Base-by-base conservation (phyloP, 2,113 vertebrate genomes). In the Ramphastos sulfuratus region DNA sequence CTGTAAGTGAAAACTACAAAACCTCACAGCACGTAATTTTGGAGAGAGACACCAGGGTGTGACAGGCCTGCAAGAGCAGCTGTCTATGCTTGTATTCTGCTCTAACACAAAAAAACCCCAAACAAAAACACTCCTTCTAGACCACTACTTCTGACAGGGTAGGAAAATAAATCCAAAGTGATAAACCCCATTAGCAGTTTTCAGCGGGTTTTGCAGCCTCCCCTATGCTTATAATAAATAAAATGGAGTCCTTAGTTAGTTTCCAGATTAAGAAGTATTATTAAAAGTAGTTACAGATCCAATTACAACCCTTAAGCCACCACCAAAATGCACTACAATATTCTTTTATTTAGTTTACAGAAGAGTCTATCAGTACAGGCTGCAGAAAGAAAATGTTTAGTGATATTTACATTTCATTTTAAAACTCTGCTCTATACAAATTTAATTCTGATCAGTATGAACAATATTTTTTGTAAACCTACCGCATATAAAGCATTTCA, bases 401-500 rank as follows among this genome's bases (percentile, higher is more conserved):
- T 99, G 98, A 98, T 99, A 99, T 99, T 98, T 99, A 99, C 99
- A 99, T 97, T 98, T 97, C 96, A 96, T 98, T 99, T 98, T 98
- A 98, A 99, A 99, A 99, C 97, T 98, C 96, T 98, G 98, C 97
- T 98, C 98, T 99, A 99, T 99, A 99, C 99, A 99, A 98, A 99
- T 99, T 98, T 98, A 98, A 98, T 98, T 99, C 98, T 98, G 98
- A 99, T 99, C 98, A 98, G 98, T 99, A 99, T 98, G 98, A 99
- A 99, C 98, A 99, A 97, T 98, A 98, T 97, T 97, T 46, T 98
- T 39, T 80, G 94, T 98, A 98, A 98, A 98, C 98, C 98, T 98
- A 98, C 98, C 98, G 98, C 97, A 98, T 99, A 98, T 98, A 98
- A 99, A 98, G 98, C 98, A 96, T 98, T 98, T 98, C 94, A 95